phyloP scores from a whole-genome alignment of 1,140 invertebrate species.

The Vanessa tameamea region DNA sequence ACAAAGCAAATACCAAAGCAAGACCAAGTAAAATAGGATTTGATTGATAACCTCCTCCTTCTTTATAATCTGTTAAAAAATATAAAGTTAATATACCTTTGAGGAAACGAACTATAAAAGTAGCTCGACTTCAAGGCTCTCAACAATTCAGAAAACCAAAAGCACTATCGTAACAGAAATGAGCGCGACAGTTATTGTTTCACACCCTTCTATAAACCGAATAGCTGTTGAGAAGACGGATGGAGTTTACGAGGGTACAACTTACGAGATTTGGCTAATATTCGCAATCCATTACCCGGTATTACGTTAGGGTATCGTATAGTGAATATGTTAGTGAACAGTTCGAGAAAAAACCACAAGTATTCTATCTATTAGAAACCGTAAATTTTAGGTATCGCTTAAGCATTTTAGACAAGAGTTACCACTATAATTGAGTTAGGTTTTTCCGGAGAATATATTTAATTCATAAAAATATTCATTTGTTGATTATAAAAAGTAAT shows the following conservation, averaged over 20 bases:
- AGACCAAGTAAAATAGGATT: too few relatives aligned
- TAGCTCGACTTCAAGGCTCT: neutral
- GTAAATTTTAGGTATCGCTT: too few relatives aligned
- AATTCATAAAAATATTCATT: too few relatives aligned
- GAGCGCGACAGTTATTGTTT: constrained; percentile 43
- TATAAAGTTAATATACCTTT: too few relatives aligned
- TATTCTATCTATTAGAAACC: too few relatives aligned
- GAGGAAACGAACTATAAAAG: neutral
- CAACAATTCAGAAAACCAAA: constrained; percentile 12
- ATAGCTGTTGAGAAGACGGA: constrained; percentile 66
- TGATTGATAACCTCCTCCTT: too few relatives aligned
- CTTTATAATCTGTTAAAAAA: too few relatives aligned
- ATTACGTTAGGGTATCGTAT: neutral
- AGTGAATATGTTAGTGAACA: neutral
- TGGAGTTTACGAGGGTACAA: constrained; percentile 56
- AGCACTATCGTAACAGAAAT: constrained; percentile 20
- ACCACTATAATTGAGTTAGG: too few relatives aligned
- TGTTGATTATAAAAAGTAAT: too few relatives aligned
- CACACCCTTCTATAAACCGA: constrained; percentile 46
- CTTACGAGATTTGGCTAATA: constrained; percentile 72
- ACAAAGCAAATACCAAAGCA: too few relatives aligned
- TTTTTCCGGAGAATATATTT: too few relatives aligned
- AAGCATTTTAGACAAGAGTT: too few relatives aligned
- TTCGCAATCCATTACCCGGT: constrained; percentile 73
- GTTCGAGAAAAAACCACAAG: neutral